These are phyloP conservation scores for Sphaeramia orbicularis DNA, from an alignment of 2,797 vertebrate genomes.

Conservation along the genomic window DNA sequence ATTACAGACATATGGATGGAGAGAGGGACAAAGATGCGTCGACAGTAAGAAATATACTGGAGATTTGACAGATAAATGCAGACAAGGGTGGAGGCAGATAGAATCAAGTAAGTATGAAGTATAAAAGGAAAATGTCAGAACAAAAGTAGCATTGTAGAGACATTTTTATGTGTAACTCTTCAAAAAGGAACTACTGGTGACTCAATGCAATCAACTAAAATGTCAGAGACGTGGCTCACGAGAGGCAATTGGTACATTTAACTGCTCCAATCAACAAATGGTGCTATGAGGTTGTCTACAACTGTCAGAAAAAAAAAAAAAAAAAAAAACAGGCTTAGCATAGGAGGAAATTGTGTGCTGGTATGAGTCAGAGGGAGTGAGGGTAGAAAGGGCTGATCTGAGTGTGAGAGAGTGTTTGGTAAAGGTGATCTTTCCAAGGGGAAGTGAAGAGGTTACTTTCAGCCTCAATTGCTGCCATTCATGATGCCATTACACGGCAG, in stretches of 20 bases:
- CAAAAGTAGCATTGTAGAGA: constrained; percentile 30
- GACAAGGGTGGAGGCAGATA: neutral
- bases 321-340: constrained; percentile 41
- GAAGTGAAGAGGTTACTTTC: constrained; percentile 69
- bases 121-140: constrained; percentile 13
- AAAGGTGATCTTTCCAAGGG: constrained; percentile 61
- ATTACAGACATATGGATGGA: constrained; percentile 11
- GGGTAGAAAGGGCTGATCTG: constrained; percentile 33
- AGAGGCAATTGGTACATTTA: constrained; percentile 70
- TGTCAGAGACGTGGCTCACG: constrained; percentile 76
- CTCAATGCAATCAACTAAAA: constrained; percentile 80
- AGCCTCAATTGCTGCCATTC: constrained; percentile 73
- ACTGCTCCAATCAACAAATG: constrained; percentile 82
- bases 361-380: constrained; percentile 46
- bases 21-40: neutral
- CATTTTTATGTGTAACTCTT: constrained; percentile 48
- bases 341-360: constrained; percentile 44
- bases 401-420: constrained; percentile 18
- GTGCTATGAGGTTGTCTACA: constrained; percentile 65
- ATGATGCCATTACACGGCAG: constrained; percentile 57
- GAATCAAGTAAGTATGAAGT: constrained; percentile 18
- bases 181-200: constrained; percentile 53
- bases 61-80: neutral
- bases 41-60: neutral
- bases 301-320: constrained; percentile 45